A percentile compares a stretch with the other conserved stretches of the same genome.
Evolutionary conservation across 2,888 invertebrate genomes (phyloP).

Genomic region (Epinotia demarniana): DNA sequence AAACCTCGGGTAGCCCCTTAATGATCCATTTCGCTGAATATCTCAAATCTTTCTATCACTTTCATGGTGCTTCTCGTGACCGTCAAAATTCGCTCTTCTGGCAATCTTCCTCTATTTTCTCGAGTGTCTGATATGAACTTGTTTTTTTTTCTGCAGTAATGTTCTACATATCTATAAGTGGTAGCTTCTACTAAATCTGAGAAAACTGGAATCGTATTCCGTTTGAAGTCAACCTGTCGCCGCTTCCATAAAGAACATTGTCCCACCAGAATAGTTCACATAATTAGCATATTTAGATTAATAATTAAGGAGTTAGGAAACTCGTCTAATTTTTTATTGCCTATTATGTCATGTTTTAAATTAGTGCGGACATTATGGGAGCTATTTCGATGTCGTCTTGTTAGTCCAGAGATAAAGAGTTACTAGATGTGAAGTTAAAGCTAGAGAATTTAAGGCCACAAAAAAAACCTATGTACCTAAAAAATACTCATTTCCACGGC

Average conservation of each 20-base stretch:
- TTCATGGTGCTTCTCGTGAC: too few species aligned
- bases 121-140: background rate
- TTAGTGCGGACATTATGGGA: constrained; percentile 35
- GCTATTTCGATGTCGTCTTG: constrained; percentile 29
- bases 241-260: constrained; percentile 1
- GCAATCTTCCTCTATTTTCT: too few species aligned
- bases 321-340: constrained; percentile 32
- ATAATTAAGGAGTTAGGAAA: constrained; percentile 31
- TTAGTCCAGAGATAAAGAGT: constrained; percentile 13
- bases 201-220: background rate
- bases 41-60: too few species aligned
- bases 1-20: too few species aligned
- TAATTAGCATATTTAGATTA: constrained; percentile 38
- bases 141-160: background rate
- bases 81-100: too few species aligned
- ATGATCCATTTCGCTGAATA: too few species aligned
- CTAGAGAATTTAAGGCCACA: too few species aligned
- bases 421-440: constrained; percentile 7
- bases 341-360: constrained; percentile 32
- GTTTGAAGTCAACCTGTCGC: constrained; percentile 23
- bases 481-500: too few species aligned
- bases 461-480: too few species aligned
- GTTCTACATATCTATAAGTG: too few species aligned
- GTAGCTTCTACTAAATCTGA: background rate
- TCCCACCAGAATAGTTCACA: constrained; percentile 20